phyloP scores from a whole-genome alignment of 2,797 vertebrate genomes.

The Atherinosoma microstoma region DNA sequence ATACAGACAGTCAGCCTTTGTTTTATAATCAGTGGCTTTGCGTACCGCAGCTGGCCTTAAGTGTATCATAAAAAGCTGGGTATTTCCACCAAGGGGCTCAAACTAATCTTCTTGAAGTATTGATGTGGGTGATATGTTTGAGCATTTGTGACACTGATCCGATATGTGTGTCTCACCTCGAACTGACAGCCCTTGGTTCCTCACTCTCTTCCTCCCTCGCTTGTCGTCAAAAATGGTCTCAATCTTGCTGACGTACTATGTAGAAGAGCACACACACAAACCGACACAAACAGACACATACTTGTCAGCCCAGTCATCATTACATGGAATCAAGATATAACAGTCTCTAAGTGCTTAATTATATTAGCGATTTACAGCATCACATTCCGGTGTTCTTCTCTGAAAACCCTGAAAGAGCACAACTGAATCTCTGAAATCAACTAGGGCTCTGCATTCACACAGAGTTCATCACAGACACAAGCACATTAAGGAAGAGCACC shows the following conservation, averaged over 20 bases:
- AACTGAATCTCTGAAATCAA: slow-evolving; percentile 15
- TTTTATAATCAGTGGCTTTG: slow-evolving; percentile 62
- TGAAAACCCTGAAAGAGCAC: slow-evolving; percentile 15
- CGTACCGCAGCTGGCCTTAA: slow-evolving; percentile 46
- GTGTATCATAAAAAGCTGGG: slow-evolving; percentile 59
- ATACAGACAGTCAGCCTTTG: slow-evolving; percentile 68
- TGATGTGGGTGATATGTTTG: slow-evolving; percentile 44
- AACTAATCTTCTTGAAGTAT: slow-evolving; percentile 52
- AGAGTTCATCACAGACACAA: slow-evolving; percentile 11
- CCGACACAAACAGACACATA: slow-evolving; percentile 29
- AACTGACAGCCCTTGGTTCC: slow-evolving; percentile 81
- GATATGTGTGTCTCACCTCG: slow-evolving; percentile 83
- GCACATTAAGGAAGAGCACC: slow-evolving; percentile 20
- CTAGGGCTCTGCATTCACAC: not conserved
- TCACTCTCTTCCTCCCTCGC: slow-evolving; percentile 92
- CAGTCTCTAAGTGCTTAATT: slow-evolving; percentile 55
- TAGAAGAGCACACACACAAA: slow-evolving; percentile 47
- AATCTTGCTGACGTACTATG: slow-evolving; percentile 92
- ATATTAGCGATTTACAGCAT: slow-evolving; percentile 42
- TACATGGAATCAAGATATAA: slow-evolving; percentile 49
- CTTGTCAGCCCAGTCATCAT: slow-evolving; percentile 49
- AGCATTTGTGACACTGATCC: slow-evolving; percentile 15
- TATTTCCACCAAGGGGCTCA: slow-evolving; percentile 61
- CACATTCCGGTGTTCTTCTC: slow-evolving; percentile 40
- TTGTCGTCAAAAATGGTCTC: slow-evolving; percentile 95